Conservation (phyloP, 2,888 invertebrate species). For the Epinotia ramella region DNA sequence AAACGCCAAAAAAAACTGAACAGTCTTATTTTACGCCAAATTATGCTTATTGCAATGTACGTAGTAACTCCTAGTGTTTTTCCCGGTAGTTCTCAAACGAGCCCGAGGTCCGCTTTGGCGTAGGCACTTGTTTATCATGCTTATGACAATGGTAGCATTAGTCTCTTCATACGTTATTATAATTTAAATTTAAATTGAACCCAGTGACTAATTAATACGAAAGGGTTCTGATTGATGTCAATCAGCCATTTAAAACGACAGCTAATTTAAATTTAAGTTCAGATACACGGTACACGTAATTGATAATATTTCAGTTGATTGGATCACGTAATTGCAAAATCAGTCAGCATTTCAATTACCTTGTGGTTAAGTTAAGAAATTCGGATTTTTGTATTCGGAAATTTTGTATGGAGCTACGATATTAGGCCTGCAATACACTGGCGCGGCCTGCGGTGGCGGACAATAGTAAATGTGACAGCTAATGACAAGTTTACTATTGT, state of each 20-base stretch:
- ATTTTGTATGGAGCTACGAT: too few species aligned
- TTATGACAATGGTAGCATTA: too few species aligned
- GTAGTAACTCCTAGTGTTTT: too few species aligned
- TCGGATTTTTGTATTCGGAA: too few species aligned
- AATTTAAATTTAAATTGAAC: neutral
- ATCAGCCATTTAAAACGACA: neutral
- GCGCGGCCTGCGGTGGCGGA: too few species aligned
- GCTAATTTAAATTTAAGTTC: conserved; percentile 1
- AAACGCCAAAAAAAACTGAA: neutral
- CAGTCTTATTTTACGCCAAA: neutral
- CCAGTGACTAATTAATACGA: neutral
- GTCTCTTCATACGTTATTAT: neutral
- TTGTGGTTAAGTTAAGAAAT: neutral
- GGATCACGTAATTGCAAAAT: neutral
- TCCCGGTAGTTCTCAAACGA: too few species aligned
- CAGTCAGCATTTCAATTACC: neutral
- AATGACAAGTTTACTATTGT: too few species aligned
- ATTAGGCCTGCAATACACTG: too few species aligned
- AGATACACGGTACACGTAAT: neutral
- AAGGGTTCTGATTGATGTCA: neutral
- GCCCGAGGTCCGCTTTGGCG: too few species aligned
- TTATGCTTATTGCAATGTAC: too few species aligned
- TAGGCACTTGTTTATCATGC: too few species aligned
- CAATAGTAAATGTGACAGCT: too few species aligned
- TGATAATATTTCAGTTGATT: neutral